These are phyloP conservation scores for Eublepharis macularius DNA, from an alignment of 2,113 vertebrate genomes.

Conservation along the genomic window DNA sequence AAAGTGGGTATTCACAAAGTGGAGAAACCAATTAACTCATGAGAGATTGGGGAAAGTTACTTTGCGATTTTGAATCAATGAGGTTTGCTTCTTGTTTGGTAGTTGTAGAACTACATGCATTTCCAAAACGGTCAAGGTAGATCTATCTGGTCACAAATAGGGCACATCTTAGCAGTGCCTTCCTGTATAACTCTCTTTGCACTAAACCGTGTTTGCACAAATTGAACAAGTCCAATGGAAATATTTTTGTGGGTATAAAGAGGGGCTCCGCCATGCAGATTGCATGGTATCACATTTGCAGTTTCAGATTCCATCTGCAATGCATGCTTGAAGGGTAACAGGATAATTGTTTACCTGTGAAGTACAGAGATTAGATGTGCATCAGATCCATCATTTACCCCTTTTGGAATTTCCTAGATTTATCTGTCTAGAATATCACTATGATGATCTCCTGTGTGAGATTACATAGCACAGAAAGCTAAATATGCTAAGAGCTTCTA, in stretches of 20 bases:
- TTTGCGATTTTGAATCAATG: conserved; percentile 9
- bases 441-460: not conserved
- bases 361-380: not conserved
- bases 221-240: not conserved
- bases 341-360: not conserved
- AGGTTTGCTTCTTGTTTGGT: not conserved
- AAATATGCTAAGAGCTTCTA: not conserved
- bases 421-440: not conserved
- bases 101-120: not conserved
- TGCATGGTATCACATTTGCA: not conserved
- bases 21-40: conserved; percentile 38
- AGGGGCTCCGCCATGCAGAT: not conserved
- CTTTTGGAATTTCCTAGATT: not conserved
- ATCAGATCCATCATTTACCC: not conserved
- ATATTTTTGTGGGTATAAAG: not conserved
- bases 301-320: not conserved
- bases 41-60: conserved; percentile 31
- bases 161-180: not conserved
- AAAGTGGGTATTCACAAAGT: conserved; percentile 40
- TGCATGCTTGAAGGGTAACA: not conserved
- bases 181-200: not conserved
- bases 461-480: not conserved
- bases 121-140: not conserved
- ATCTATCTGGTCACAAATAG: not conserved
- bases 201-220: not conserved